A percentile compares a stretch with the other conserved stretches of the same genome.
These are phyloP conservation scores for Macquaria ambigua DNA, from an alignment of 2,113 vertebrate genomes.

Conservation along the genomic window DNA sequence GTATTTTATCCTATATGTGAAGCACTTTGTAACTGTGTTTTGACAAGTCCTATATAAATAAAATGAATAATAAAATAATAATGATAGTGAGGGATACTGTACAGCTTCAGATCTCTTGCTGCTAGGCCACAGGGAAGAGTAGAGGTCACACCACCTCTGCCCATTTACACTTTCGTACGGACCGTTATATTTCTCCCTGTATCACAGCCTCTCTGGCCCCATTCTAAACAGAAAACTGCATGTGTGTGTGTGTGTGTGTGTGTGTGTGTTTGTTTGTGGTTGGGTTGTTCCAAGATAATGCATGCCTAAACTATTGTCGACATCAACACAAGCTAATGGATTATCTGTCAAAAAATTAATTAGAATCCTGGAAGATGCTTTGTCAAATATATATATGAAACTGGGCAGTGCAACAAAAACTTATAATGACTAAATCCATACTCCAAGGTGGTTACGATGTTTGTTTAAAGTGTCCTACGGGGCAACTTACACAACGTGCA, in stretches of 20 bases:
- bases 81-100: neutral
- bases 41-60: no score
- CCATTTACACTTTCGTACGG: constrained; percentile 19
- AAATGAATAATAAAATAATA: no score
- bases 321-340: constrained; percentile 20
- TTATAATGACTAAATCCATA: neutral
- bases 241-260: no score
- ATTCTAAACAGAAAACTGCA: neutral
- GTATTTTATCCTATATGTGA: no score
- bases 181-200: neutral
- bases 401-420: neutral
- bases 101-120: neutral
- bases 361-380: constrained; percentile 31
- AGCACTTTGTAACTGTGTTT: no score
- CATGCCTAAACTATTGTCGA: neutral
- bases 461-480: neutral
- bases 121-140: neutral
- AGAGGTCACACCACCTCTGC: constrained; percentile 32
- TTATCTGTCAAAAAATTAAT: constrained; percentile 34
- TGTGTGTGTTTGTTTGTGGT: neutral
- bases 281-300: neutral
- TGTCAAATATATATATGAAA: constrained; percentile 22
- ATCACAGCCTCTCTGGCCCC: neutral
- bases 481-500: neutral
- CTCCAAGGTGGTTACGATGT: neutral